Conservation (phyloP, 2,888 invertebrate genomes). For the Xylocampa areola region DNA sequence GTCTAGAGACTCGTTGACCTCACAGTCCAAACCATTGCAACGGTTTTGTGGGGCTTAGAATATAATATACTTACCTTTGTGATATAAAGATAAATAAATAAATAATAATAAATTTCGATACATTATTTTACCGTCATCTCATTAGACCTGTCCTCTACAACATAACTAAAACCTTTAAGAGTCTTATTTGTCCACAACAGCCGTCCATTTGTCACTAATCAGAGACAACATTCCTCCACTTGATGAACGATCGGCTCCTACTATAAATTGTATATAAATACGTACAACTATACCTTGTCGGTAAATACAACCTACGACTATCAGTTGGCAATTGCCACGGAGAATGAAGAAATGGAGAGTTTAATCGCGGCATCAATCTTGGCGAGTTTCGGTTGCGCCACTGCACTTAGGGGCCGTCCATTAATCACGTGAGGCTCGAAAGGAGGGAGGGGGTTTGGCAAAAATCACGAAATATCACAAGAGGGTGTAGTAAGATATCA, state of each 20-base stretch:
- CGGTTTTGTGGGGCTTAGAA: too few relatives aligned
- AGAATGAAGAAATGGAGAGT: slow-evolving; percentile 5
- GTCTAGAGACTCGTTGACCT: too few relatives aligned
- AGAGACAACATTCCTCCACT: slow-evolving; percentile 28
- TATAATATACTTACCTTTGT: too few relatives aligned
- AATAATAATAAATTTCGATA: too few relatives aligned
- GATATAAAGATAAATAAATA: too few relatives aligned
- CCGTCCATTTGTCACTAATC: slow-evolving; percentile 14
- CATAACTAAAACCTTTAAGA: slow-evolving; percentile 2
- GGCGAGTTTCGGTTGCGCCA: too few relatives aligned
- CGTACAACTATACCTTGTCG: slow-evolving; percentile 2
- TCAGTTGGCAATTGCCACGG: not conserved
- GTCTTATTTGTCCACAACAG: not conserved
- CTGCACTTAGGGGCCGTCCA: too few relatives aligned
- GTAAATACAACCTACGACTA: not conserved
- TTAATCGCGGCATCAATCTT: not conserved
- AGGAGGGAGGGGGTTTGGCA: too few relatives aligned
- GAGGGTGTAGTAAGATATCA: too few relatives aligned
- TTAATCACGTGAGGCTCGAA: too few relatives aligned
- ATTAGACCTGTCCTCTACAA: slow-evolving; percentile 1
- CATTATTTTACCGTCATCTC: not conserved
- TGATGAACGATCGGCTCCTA: slow-evolving; percentile 26
- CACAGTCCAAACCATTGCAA: too few relatives aligned
- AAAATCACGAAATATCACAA: too few relatives aligned
- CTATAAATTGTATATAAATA: slow-evolving; percentile 29